A percentile compares a stretch with the other conserved stretches of the same genome.
phyloP scores from a whole-genome alignment of 2,888 invertebrate genomes.

The Lottia gigantea region DNA sequence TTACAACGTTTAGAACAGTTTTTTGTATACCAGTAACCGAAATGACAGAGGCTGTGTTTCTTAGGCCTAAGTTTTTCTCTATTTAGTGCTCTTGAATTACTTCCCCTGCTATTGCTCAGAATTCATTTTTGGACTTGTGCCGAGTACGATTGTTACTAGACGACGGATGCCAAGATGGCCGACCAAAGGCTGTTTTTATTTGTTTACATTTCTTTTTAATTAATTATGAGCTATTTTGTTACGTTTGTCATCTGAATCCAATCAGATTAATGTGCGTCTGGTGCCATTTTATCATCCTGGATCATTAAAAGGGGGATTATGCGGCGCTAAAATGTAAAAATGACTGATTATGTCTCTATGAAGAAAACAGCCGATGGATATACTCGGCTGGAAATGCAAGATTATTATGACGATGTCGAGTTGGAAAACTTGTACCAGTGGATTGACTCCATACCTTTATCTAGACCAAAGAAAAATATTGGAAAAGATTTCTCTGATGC shows the following conservation, averaged over 20 bases:
- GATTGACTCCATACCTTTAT: conserved; percentile 67
- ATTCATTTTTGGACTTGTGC: no score
- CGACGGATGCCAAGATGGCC: conserved; percentile 10
- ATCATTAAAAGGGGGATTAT: no score
- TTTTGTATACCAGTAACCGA: no score
- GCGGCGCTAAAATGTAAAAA: neutral
- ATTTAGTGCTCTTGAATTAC: no score
- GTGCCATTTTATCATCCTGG: no score
- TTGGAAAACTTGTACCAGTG: conserved; percentile 67
- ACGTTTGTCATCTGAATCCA: no score
- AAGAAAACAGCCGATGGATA: conserved; percentile 17
- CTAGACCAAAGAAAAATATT: conserved; percentile 67
- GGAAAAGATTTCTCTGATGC: conserved; percentile 69
- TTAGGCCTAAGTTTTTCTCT: no score
- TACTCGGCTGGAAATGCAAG: conserved; percentile 44
- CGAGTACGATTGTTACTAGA: conserved; percentile 17
- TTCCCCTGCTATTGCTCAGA: no score
- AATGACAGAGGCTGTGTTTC: no score
- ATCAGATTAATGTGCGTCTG: no score
- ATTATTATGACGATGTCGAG: conserved; percentile 64
- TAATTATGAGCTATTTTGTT: neutral
- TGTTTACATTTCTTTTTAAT: neutral
- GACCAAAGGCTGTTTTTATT: conserved; percentile 1
- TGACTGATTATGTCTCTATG: conserved; percentile 18
- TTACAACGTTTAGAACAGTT: no score